Evolutionary conservation across 2,888 invertebrate genomes (phyloP), one percentile per base, ranked within the genome.

Genomic region (Parascotia fuliginaria): DNA sequence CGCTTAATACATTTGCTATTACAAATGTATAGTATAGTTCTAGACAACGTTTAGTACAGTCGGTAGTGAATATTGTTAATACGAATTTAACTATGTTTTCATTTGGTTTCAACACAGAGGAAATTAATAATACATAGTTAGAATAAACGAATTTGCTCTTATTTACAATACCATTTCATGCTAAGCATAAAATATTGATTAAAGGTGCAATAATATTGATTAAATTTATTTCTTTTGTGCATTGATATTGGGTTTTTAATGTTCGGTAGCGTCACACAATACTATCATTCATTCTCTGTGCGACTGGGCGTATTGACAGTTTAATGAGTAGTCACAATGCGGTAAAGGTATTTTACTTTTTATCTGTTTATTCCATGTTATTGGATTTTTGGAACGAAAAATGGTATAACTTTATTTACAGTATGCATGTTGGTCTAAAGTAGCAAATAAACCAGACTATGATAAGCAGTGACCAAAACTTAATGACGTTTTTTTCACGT

Each of bases 1-100:
- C 48, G 58, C 43, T 57, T 65, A 57, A 56, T 53, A 61, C 60
- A 58, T 37, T 60, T 45, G 32, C 31, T 45, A 44, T 56, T 33
- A 42, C 19, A 14, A 39, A 13, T 13, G 31, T 13, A 7, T 12
- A 6, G 31, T 36, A 9, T 2, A 16, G 19, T 12, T 27, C 12
- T 40, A 7, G 13, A 9, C 13, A 9, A 22, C 19, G 33, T 33
- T 33, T n/a, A 11, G n/a, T 19, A 32, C 11, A n/a, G 9, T 31
- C 9, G 19, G 19, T 3, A 3, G 13, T 9, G 14, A n/a, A 7
- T 24, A 24, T 1, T 7, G 4, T 24, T 24, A 24, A 7, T 24
- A 1, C 7, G 24, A 24, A 24, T 24, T 9, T 6, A 6, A 13
- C 9, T 31, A 13, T 31, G 13, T 9, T 2, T 9, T 44, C 44